These are phyloP conservation scores for Pygocentrus nattereri DNA, from an alignment of 2,797 vertebrate species.

Conservation along the genomic window DNA sequence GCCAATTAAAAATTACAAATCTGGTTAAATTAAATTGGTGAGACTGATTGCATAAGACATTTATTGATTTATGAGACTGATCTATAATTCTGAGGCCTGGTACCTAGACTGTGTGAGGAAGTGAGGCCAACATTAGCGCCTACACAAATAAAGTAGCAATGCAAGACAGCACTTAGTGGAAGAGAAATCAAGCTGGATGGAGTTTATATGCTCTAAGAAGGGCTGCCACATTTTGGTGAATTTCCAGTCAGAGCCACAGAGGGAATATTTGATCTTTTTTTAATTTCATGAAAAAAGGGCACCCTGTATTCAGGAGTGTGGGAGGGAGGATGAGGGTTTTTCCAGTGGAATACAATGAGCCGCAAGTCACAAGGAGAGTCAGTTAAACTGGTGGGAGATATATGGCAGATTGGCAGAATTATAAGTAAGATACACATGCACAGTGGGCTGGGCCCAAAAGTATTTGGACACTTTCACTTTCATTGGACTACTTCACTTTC, in stretches of 20 bases:
- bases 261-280: neutral
- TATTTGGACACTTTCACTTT: too few relatives aligned
- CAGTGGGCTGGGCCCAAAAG: too few relatives aligned
- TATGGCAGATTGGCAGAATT: too few relatives aligned
- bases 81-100: neutral
- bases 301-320: neutral
- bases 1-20: neutral
- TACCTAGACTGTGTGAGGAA: neutral
- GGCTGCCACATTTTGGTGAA: neutral
- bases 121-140: neutral
- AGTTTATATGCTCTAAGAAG: neutral
- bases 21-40: too few relatives aligned
- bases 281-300: neutral
- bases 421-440: too few relatives aligned
- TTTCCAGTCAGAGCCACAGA: neutral
- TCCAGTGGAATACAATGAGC: neutral
- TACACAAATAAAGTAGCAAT: neutral
- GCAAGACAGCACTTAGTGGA: neutral
- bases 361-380: neutral
- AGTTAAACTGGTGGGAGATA: neutral
- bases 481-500: too few relatives aligned
- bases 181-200: neutral
- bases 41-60: too few relatives aligned
- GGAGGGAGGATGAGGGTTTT: conserved; percentile 1
- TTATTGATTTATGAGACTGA: neutral